These are phyloP conservation scores for Megaleporinus macrocephalus DNA, from an alignment of 2,113 vertebrate species.

Conservation along the genomic window DNA sequence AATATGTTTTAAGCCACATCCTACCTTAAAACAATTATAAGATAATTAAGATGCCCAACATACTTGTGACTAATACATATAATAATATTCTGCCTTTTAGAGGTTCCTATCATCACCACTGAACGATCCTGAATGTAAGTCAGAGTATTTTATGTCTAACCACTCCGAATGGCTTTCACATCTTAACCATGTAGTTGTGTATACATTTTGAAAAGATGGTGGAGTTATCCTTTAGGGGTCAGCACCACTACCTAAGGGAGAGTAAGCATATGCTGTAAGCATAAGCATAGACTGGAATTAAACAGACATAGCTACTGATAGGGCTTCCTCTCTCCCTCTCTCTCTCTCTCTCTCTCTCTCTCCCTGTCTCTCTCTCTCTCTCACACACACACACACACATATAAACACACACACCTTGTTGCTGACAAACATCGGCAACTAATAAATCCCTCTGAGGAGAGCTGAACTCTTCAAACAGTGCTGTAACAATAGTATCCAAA, in stretches of 20 bases:
- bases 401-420: slow-evolving; percentile 2
- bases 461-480: slow-evolving; percentile 23
- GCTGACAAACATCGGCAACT: not conserved
- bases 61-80: too few relatives aligned
- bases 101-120: too few relatives aligned
- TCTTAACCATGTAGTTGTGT: too few relatives aligned
- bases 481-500: not conserved
- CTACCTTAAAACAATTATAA: too few relatives aligned
- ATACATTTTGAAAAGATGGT: not conserved
- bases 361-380: too few relatives aligned
- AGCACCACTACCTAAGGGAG: not conserved
- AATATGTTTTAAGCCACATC: too few relatives aligned
- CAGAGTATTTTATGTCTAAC: too few relatives aligned
- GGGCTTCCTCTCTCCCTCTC: not conserved
- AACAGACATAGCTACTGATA: not conserved
- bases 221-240: not conserved
- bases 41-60: too few relatives aligned
- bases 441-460: slow-evolving; percentile 35
- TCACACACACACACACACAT: not conserved
- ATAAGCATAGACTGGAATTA: too few relatives aligned
- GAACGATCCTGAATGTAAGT: too few relatives aligned
- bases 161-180: too few relatives aligned
- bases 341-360: not conserved
- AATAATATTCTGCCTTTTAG: too few relatives aligned
- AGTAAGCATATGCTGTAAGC: not conserved